These are phyloP conservation scores for Macrostomum lignano DNA, from an alignment of 1,140 invertebrate genomes.

Conservation along the genomic window DNA sequence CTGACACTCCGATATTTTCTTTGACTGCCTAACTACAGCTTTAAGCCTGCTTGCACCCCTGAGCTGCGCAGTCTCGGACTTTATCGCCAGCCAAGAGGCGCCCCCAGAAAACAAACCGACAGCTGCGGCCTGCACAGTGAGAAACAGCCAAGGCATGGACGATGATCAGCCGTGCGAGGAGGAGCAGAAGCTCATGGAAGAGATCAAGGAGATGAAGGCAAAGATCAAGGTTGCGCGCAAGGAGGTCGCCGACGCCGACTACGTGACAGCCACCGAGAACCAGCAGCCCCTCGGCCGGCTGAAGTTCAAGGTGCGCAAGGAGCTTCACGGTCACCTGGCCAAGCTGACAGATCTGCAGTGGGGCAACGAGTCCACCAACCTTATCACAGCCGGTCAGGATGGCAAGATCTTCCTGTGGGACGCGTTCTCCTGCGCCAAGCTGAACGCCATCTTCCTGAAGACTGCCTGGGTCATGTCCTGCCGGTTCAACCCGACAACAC, in stretches of 20 bases:
- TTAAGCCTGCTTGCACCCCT: too few relatives aligned
- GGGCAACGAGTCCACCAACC: not conserved
- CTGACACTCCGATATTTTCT: too few relatives aligned
- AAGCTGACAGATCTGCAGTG: constrained; percentile 5
- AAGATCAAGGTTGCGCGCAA: constrained; percentile 1
- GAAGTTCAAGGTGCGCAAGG: constrained; percentile 3
- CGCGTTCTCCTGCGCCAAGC: not conserved
- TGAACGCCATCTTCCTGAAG: constrained; percentile 1
- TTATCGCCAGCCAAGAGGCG: too few relatives aligned
- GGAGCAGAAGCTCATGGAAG: not conserved
- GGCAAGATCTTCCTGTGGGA: constrained; percentile 5
- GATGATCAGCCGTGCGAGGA: not conserved
- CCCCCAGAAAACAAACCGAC: too few relatives aligned
- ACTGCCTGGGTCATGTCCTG: constrained; percentile 4
- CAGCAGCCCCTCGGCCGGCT: constrained; percentile 2
- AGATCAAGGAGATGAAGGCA: constrained; percentile 3
- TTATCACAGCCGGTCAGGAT: constrained; percentile 4
- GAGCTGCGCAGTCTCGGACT: too few relatives aligned
- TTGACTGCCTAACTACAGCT: too few relatives aligned
- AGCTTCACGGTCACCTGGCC: constrained; percentile 5
- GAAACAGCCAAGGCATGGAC: too few relatives aligned
- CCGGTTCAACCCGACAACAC: constrained; percentile 1
- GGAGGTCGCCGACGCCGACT: not conserved
- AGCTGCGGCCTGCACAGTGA: too few relatives aligned
- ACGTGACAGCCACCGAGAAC: constrained; percentile 4